Conservation (phyloP, 23 tunicate genomes). For the Trididemnum nubilum region DNA sequence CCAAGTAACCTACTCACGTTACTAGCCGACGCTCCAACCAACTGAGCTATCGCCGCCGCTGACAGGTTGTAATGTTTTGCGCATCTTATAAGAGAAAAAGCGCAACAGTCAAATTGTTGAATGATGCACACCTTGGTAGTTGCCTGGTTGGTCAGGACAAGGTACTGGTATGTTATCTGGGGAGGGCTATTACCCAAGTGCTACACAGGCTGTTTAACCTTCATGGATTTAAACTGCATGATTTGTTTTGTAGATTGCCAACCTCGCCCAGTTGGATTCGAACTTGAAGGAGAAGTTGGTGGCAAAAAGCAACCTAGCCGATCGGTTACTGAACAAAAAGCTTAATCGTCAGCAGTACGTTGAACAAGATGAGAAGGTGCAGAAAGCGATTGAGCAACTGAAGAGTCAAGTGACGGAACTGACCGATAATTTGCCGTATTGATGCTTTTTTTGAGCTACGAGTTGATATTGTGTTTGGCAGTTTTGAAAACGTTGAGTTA, state of each 20-base stretch:
- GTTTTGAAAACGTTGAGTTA: neutral
- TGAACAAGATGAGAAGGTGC: slow-evolving; percentile 52
- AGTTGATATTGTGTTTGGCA: neutral
- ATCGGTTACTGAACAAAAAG: slow-evolving; percentile 56
- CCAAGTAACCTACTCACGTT: too few species aligned
- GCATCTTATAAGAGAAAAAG: too few species aligned
- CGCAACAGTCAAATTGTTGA: too few species aligned
- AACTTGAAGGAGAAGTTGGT: slow-evolving; percentile 60
- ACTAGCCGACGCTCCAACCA: too few species aligned
- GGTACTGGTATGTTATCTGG: too few species aligned
- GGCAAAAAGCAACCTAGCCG: slow-evolving; percentile 38
- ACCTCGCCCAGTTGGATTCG: slow-evolving; percentile 59
- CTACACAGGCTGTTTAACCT: too few species aligned
- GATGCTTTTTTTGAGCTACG: neutral
- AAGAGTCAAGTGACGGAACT: slow-evolving; percentile 23
- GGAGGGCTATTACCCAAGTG: too few species aligned
- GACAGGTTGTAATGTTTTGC: too few species aligned
- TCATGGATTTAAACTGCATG: neutral
- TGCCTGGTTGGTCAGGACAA: too few species aligned
- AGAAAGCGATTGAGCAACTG: slow-evolving; percentile 55
- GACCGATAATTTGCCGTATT: slow-evolving; percentile 19
- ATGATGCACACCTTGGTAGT: too few species aligned
- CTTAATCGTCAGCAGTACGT: slow-evolving; percentile 50
- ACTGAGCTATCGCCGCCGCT: too few species aligned
- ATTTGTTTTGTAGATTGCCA: slow-evolving; percentile 34